Evolutionary conservation across 2,888 invertebrate genomes (phyloP).

Genomic region (Branchipolynoe longqiensis): DNA sequence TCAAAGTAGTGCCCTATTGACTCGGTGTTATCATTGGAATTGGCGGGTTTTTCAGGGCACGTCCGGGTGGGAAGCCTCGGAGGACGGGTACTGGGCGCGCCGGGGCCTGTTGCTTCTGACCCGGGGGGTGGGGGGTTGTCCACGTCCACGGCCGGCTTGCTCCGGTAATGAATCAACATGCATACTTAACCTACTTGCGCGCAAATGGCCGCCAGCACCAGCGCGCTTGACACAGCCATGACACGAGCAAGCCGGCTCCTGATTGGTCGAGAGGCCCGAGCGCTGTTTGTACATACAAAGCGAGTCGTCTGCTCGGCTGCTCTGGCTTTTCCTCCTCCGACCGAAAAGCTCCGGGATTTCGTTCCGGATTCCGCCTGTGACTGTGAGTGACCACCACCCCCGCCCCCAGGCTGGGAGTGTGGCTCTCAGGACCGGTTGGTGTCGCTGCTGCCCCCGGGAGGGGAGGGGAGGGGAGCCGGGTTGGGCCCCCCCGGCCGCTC

Average conservation of each 20-base stretch:
- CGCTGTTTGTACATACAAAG: slow-evolving; percentile 25
- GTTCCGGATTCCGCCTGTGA: background rate
- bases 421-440: background rate
- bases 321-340: background rate
- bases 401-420: background rate
- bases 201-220: slow-evolving; percentile 31
- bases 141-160: slow-evolving; percentile 34
- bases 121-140: slow-evolving; percentile 35
- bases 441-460: too few relatives aligned
- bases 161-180: slow-evolving; percentile 40
- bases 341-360: slow-evolving; percentile 37
- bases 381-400: background rate
- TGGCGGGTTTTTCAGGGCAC: background rate
- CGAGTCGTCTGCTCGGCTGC: slow-evolving; percentile 1
- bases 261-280: slow-evolving; percentile 38
- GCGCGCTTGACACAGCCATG: slow-evolving; percentile 48
- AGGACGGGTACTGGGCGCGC: background rate
- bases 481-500: slow-evolving; percentile 20
- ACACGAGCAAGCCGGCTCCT: slow-evolving; percentile 35
- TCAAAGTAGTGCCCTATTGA: slow-evolving; percentile 11
- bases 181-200: slow-evolving; percentile 50
- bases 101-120: background rate
- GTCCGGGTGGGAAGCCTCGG: background rate
- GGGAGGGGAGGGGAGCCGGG: too few relatives aligned
- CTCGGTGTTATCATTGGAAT: background rate